Conservation (phyloP, 2,797 vertebrate species). For the Lindbergichthys nudifrons region DNA sequence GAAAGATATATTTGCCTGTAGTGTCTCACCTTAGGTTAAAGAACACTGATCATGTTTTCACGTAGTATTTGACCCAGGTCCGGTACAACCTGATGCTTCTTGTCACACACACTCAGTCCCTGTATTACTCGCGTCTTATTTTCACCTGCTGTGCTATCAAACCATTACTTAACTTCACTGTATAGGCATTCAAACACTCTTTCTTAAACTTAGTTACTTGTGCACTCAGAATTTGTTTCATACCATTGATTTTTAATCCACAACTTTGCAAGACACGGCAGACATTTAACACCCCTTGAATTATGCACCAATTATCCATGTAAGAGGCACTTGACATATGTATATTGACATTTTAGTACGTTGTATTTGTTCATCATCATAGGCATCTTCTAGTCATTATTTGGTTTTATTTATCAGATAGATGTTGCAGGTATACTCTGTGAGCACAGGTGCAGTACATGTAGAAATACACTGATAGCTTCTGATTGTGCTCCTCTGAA, state of each 20-base stretch:
- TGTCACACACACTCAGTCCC: slow-evolving; percentile 32
- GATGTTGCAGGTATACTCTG: slow-evolving; percentile 73
- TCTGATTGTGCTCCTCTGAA: slow-evolving; percentile 71
- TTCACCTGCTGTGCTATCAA: slow-evolving; percentile 56
- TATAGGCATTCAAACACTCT: slow-evolving; percentile 47
- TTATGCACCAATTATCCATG: slow-evolving; percentile 57
- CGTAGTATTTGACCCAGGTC: slow-evolving; percentile 70
- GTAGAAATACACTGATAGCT: slow-evolving; percentile 71
- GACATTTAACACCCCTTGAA: slow-evolving; percentile 29
- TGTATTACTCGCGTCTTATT: slow-evolving; percentile 57
- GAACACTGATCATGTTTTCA: slow-evolving; percentile 58
- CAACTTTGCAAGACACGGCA: slow-evolving; percentile 44
- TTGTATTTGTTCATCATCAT: slow-evolving; percentile 64
- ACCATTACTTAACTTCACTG: slow-evolving; percentile 55
- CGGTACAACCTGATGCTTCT: slow-evolving; percentile 35
- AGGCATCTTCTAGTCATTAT: slow-evolving; percentile 69
- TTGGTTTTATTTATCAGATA: slow-evolving; percentile 70
- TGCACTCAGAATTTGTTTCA: slow-evolving; percentile 42
- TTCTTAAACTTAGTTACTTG: slow-evolving; percentile 47
- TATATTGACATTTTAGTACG: slow-evolving; percentile 71
- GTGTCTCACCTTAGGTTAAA: slow-evolving; percentile 22
- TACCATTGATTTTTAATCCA: slow-evolving; percentile 37
- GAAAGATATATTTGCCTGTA: too few species aligned
- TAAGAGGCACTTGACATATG: slow-evolving; percentile 73
- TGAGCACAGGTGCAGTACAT: slow-evolving; percentile 69